phyloP scores from a whole-genome alignment of 2,113 vertebrate species.

The Boleophthalmus pectinirostris region DNA sequence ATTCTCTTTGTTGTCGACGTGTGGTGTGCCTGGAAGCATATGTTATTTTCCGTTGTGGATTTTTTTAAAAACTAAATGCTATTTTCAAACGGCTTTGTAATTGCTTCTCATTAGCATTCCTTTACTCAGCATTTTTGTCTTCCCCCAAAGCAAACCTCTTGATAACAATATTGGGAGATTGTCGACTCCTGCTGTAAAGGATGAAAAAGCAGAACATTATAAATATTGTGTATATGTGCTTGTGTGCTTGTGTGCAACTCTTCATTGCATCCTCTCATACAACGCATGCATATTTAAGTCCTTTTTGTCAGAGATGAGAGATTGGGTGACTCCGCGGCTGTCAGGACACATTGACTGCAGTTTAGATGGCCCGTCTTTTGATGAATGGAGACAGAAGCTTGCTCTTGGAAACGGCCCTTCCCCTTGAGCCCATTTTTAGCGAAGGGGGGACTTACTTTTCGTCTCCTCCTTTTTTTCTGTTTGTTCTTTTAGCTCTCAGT shows the following conservation, averaged over 20 bases:
- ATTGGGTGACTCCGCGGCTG: conserved; percentile 22
- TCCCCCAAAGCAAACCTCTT: conserved; percentile 2
- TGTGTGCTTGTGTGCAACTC: background rate
- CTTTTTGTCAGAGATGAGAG: conserved; percentile 4
- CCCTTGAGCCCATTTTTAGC: conserved; percentile 16
- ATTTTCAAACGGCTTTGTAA: conserved; percentile 11
- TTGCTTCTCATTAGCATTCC: conserved; percentile 1
- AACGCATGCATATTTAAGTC: background rate
- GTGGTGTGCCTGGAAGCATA: conserved; percentile 9
- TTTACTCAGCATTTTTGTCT: conserved; percentile 12
- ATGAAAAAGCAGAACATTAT: background rate
- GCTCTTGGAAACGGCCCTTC: conserved; percentile 25
- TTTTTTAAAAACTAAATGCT: conserved; percentile 5
- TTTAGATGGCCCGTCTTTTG: conserved; percentile 9
- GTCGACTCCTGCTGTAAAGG: background rate
- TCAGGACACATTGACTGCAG: conserved; percentile 32
- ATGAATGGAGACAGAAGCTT: conserved; percentile 49
- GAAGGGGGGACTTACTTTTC: conserved; percentile 33
- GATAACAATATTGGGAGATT: conserved; percentile 27
- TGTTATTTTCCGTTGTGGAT: conserved; percentile 9
- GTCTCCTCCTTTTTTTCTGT: conserved; percentile 4
- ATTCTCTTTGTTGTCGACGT: conserved; percentile 8
- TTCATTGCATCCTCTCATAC: background rate
- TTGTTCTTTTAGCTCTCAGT: background rate
- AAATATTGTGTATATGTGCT: conserved; percentile 6